A percentile compares a stretch with the other conserved stretches of the same genome.
These are phyloP conservation scores for Drosophila suzukii DNA, from an alignment of 1,140 invertebrate species.

Conservation along the genomic window DNA sequence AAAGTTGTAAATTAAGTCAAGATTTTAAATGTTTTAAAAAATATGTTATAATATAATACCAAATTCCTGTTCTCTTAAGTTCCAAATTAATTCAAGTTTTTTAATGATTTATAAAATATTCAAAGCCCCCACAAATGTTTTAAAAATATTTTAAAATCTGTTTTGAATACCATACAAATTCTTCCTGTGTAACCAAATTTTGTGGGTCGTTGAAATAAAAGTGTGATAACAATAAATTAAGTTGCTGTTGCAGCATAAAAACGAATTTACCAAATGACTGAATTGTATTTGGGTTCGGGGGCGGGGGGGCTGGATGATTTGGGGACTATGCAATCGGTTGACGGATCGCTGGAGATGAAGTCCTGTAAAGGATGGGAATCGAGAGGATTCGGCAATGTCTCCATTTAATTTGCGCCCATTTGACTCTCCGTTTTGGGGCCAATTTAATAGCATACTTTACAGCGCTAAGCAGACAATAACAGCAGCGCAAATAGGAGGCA, in stretches of 20 bases:
- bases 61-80: no score
- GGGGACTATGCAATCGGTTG: constrained; percentile 52
- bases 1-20: no score
- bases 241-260: constrained; percentile 80
- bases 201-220: constrained; percentile 40
- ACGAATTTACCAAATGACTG: constrained; percentile 65
- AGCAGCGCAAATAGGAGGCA: constrained; percentile 16
- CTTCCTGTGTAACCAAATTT: constrained; percentile 11
- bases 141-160: no score
- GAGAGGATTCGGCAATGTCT: constrained; percentile 12
- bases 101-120: no score
- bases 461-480: constrained; percentile 74
- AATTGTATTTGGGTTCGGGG: constrained; percentile 7
- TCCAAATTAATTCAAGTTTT: no score
- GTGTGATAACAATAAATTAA: constrained; percentile 78
- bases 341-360: constrained; percentile 49
- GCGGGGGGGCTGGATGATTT: background rate
- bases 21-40: no score
- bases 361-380: background rate
- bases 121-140: no score
- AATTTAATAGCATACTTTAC: constrained; percentile 83
- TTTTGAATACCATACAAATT: background rate
- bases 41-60: no score
- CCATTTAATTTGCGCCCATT: constrained; percentile 17
- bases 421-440: constrained; percentile 53